These are phyloP conservation scores for Cecropterus lyciades DNA, from an alignment of 1,140 invertebrate genomes.

Conservation along the genomic window DNA sequence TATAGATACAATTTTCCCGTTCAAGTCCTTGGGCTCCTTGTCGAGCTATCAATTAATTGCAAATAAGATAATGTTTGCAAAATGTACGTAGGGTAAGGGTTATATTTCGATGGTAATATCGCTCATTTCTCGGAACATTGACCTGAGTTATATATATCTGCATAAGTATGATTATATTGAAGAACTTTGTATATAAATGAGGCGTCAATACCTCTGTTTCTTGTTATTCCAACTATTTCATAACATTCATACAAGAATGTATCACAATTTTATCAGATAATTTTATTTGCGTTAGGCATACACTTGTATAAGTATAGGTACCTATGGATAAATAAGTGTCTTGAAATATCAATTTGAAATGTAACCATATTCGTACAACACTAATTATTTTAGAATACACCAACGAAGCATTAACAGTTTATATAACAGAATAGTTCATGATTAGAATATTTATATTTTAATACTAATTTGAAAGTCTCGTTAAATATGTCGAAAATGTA, in stretches of 20 bases:
- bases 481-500: conserved; percentile 33
- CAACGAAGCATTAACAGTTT: conserved; percentile 34
- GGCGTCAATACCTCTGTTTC: background rate
- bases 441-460: conserved; percentile 34
- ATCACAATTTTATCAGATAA: background rate
- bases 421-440: conserved; percentile 29
- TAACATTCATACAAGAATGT: conserved; percentile 12
- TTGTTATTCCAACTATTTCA: conserved; percentile 4
- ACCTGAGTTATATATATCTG: background rate
- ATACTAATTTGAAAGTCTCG: conserved; percentile 36
- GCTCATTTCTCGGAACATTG: background rate
- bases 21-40: background rate
- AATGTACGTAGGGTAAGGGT: background rate
- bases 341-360: conserved; percentile 29
- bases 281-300: conserved; percentile 4
- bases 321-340: conserved; percentile 7
- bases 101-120: background rate
- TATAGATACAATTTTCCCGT: too few relatives aligned
- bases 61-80: background rate
- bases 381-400: conserved; percentile 30
- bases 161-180: background rate
- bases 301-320: background rate
- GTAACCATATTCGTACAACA: conserved; percentile 24
- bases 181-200: background rate
- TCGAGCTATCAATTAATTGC: background rate